A percentile compares a stretch with the other conserved stretches of the same genome.
Conservation (phyloP, 2,797 vertebrate species). For the Helarctos malayanus region DNA sequence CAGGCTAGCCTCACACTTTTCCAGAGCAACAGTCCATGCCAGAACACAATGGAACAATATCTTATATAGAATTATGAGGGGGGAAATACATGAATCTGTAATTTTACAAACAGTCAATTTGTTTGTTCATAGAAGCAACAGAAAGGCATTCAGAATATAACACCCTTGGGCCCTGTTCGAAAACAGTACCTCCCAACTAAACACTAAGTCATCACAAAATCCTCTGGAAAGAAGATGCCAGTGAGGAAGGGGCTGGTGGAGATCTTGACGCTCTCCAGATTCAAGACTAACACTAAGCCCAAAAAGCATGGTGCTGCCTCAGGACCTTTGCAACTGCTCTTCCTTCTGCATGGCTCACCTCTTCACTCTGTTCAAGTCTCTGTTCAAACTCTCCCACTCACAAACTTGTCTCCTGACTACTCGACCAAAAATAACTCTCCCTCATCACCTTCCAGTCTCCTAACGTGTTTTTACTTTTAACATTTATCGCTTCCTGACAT, state of each 20-base stretch:
- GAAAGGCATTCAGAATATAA: neutral
- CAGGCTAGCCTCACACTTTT: neutral
- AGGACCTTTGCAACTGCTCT: neutral
- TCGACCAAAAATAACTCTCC: neutral
- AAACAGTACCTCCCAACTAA: constrained; percentile 43
- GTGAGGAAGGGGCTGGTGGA: neutral
- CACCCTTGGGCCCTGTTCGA: neutral
- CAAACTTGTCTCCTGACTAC: neutral
- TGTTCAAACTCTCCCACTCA: neutral
- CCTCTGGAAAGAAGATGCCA: neutral
- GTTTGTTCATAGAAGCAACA: constrained; percentile 1
- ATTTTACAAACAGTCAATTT: neutral
- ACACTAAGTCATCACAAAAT: constrained; percentile 21
- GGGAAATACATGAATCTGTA: neutral
- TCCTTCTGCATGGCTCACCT: neutral
- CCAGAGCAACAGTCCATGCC: neutral
- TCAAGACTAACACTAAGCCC: neutral
- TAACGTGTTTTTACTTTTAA: neutral
- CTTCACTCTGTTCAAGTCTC: neutral
- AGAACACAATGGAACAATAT: neutral
- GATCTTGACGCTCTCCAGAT: neutral
- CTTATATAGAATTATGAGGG: neutral
- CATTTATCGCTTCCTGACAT: neutral
- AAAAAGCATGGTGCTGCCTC: neutral
- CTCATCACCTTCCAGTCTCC: neutral